phyloP scores from a whole-genome alignment of 2,113 vertebrate genomes.

The Symphodus melops region DNA sequence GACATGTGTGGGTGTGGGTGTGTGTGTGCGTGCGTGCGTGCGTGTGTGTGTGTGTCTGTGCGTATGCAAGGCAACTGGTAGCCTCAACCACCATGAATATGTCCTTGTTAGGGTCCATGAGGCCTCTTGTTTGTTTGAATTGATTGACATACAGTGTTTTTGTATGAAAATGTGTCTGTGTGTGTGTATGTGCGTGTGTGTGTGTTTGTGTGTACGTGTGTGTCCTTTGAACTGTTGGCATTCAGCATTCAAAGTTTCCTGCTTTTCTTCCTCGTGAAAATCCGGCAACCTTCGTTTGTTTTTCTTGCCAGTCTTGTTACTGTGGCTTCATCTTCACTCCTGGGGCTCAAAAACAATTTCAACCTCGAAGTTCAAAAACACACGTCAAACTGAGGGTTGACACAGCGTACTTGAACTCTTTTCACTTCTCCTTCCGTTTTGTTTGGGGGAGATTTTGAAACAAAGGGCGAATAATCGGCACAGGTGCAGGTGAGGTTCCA shows the following conservation, averaged over 20 bases:
- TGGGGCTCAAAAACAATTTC: conserved; percentile 26
- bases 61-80: conserved; percentile 36
- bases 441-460: conserved; percentile 25
- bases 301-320: conserved; percentile 55
- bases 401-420: conserved; percentile 38
- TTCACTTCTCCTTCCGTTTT: conserved; percentile 36
- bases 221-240: conserved; percentile 64
- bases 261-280: conserved; percentile 70
- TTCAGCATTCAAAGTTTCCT: conserved; percentile 64
- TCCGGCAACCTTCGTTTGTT: conserved; percentile 59
- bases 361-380: conserved; percentile 31
- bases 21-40: conserved; percentile 34
- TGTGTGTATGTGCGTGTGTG: too few species aligned
- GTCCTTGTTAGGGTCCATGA: conserved; percentile 49
- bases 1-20: conserved; percentile 8
- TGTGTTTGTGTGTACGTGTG: too few species aligned
- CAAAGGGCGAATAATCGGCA: conserved; percentile 8
- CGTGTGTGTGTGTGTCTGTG: conserved; percentile 34
- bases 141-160: conserved; percentile 41
- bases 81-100: conserved; percentile 29
- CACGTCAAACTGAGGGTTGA: conserved; percentile 45
- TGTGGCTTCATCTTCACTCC: conserved; percentile 37
- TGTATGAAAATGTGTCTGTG: too few species aligned
- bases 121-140: conserved; percentile 69
- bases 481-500: conserved; percentile 61